phyloP scores from a whole-genome alignment of 2,113 vertebrate species.

The Heterotilapia buettikoferi region DNA sequence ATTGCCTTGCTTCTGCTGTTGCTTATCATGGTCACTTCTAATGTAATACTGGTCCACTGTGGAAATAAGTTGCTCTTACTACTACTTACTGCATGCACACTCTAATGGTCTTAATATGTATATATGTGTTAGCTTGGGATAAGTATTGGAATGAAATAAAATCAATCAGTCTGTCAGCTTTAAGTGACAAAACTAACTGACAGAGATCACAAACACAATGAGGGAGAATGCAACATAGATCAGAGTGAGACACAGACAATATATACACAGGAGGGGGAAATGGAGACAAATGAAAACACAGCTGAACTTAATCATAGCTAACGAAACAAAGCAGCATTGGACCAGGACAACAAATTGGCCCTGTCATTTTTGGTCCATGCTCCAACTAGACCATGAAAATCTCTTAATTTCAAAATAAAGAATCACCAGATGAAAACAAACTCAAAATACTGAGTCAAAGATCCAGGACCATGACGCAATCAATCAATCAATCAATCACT shows the following conservation, averaged over 20 bases:
- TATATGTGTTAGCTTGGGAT: too few relatives aligned
- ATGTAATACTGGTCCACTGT: too few relatives aligned
- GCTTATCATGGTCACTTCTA: too few relatives aligned
- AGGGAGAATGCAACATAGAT: not conserved
- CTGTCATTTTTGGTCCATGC: not conserved
- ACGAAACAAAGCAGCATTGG: not conserved
- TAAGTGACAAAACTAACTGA: too few relatives aligned
- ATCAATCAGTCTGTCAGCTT: too few relatives aligned
- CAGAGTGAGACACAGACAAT: not conserved
- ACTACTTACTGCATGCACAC: too few relatives aligned
- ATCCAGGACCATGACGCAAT: not conserved
- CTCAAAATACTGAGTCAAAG: not conserved
- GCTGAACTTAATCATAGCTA: not conserved
- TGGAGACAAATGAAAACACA: not conserved
- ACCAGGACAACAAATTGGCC: not conserved
- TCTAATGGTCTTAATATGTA: too few relatives aligned
- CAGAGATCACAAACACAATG: too few relatives aligned
- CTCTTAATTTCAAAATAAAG: not conserved
- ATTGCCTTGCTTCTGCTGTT: too few relatives aligned
- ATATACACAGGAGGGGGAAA: not conserved
- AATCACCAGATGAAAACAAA: not conserved
- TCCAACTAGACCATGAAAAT: not conserved
- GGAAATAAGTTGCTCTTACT: too few relatives aligned
- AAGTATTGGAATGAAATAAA: too few relatives aligned
- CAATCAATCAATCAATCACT: not conserved